phyloP scores from a whole-genome alignment of 2,888 invertebrate species.

The Choristoneura rosaceana region DNA sequence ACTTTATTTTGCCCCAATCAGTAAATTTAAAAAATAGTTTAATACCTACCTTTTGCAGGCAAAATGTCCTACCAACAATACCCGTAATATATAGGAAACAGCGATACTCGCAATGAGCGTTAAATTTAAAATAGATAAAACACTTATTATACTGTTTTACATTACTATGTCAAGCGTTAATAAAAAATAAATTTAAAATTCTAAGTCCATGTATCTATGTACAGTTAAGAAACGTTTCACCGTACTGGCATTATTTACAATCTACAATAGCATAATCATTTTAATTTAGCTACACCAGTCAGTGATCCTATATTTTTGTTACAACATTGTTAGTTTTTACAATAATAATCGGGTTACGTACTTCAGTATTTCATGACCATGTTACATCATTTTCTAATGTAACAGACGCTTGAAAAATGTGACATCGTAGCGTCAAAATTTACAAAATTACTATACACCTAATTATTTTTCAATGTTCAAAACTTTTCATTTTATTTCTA shows the following conservation, averaged over 20 bases:
- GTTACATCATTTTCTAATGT: too few relatives aligned
- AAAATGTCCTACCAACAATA: conserved; percentile 9
- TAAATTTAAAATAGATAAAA: conserved; percentile 56
- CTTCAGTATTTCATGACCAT: not conserved
- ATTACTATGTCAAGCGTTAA: conserved; percentile 62
- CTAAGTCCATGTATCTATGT: conserved; percentile 50
- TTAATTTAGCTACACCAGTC: not conserved
- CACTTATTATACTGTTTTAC: conserved; percentile 54
- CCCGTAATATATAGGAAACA: conserved; percentile 51
- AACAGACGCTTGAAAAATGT: too few relatives aligned
- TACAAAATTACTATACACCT: too few relatives aligned
- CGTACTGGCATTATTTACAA: conserved; percentile 45
- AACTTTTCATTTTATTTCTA: too few relatives aligned
- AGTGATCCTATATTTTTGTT: conserved; percentile 32
- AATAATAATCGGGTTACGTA: not conserved
- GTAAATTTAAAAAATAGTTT: not conserved
- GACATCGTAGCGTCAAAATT: too few relatives aligned
- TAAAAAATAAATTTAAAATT: conserved; percentile 49
- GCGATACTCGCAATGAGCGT: conserved; percentile 51
- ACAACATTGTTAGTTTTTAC: not conserved
- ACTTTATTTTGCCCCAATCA: not conserved
- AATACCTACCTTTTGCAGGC: not conserved
- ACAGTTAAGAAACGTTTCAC: conserved; percentile 69
- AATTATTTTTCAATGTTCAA: too few relatives aligned
- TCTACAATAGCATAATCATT: conserved; percentile 23